Evolutionary conservation across 2,797 vertebrate genomes (phyloP).

Genomic region (Spinibarbus caldwelli): DNA sequence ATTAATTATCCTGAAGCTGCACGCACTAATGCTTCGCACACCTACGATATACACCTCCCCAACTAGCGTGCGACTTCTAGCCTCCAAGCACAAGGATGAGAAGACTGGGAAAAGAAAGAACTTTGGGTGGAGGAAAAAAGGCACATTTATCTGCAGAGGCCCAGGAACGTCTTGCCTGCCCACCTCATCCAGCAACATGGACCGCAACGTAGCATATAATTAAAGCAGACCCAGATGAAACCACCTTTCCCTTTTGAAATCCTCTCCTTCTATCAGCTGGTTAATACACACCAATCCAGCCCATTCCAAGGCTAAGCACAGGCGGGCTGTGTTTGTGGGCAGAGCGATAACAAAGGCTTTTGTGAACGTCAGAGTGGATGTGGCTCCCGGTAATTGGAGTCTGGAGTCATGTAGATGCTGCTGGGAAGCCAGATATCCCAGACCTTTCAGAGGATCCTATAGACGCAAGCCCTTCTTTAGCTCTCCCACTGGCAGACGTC

Average conservation of each 20-base stretch:
- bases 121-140: slow-evolving; percentile 59
- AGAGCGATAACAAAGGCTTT: slow-evolving; percentile 77
- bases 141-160: slow-evolving; percentile 73
- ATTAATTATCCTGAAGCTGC: slow-evolving; percentile 68
- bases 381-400: slow-evolving; percentile 74
- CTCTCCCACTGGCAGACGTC: slow-evolving; percentile 2
- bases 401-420: slow-evolving; percentile 68
- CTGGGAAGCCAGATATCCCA: slow-evolving; percentile 65
- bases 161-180: slow-evolving; percentile 62
- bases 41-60: slow-evolving; percentile 45
- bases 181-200: slow-evolving; percentile 56
- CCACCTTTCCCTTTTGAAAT: slow-evolving; percentile 70
- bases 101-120: slow-evolving; percentile 68
- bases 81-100: slow-evolving; percentile 60
- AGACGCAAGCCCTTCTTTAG: slow-evolving; percentile 25
- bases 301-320: slow-evolving; percentile 66
- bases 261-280: slow-evolving; percentile 69
- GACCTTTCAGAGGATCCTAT: slow-evolving; percentile 49
- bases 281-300: slow-evolving; percentile 70
- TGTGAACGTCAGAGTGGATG: slow-evolving; percentile 70
- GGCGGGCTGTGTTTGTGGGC: slow-evolving; percentile 71
- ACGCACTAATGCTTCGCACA: slow-evolving; percentile 48
- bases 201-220: slow-evolving; percentile 68
- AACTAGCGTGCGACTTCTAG: slow-evolving; percentile 42
- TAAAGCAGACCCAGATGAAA: slow-evolving; percentile 78